Percentiles rank a stretch among this genome's conserved stretches.
Conservation (phyloP, 53 echinoderm and acorn worm species). For the Holothuria leucospilota region DNA sequence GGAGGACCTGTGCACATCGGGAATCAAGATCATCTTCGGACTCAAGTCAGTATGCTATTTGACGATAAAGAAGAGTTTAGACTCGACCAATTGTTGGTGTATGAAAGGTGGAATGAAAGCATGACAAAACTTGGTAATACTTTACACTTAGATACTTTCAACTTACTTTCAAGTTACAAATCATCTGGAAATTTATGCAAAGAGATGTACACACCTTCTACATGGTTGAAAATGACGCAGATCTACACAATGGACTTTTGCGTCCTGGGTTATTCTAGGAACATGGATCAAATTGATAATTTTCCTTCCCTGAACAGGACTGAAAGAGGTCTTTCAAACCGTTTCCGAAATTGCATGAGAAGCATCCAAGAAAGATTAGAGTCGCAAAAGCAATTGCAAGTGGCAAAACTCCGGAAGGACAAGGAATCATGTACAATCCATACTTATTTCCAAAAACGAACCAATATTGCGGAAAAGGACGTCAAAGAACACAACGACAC, state of each 20-base stretch:
- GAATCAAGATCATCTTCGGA: constrained; percentile 19
- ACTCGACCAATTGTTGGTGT: constrained; percentile 23
- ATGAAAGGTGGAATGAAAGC: constrained; percentile 35
- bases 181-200: background rate
- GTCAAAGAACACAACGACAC: background rate
- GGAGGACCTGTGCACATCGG: background rate
- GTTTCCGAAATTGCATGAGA: too few relatives aligned
- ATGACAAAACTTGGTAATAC: background rate
- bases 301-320: background rate
- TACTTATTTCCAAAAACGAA: background rate
- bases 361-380: too few relatives aligned
- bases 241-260: constrained; percentile 37
- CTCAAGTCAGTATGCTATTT: constrained; percentile 28
- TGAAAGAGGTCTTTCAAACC: too few relatives aligned
- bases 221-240: constrained; percentile 37
- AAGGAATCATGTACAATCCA: background rate
- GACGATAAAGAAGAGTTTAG: background rate
- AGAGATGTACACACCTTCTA: background rate
- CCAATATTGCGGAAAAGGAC: background rate
- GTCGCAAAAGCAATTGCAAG: too few relatives aligned
- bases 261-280: constrained; percentile 13
- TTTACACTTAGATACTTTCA: background rate
- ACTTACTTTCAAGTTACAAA: background rate
- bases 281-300: background rate
- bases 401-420: too few relatives aligned